Percentiles rank a stretch among this genome's conserved stretches.
Conservation (phyloP, 2,113 vertebrate genomes). For the Nyctibius bracteatus region DNA sequence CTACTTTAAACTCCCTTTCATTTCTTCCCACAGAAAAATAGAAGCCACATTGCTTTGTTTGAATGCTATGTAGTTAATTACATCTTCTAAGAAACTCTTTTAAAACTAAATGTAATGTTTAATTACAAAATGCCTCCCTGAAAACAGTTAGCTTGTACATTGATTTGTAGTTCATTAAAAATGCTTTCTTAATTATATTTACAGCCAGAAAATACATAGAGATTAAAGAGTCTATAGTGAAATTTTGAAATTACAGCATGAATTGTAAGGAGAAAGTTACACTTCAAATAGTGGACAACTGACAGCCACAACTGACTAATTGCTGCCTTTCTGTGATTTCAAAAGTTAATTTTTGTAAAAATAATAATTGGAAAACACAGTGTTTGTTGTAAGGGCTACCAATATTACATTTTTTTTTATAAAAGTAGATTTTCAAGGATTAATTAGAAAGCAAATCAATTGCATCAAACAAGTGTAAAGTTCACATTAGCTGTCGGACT, state of each 20-base stretch:
- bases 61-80: slow-evolving; percentile 66
- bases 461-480: slow-evolving; percentile 16
- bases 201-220: slow-evolving; percentile 52
- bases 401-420: slow-evolving; percentile 27
- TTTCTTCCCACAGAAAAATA: slow-evolving; percentile 59
- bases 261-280: slow-evolving; percentile 41
- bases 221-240: slow-evolving; percentile 33
- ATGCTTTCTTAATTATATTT: slow-evolving; percentile 61
- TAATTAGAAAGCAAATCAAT: slow-evolving; percentile 69
- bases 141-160: slow-evolving; percentile 63
- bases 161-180: slow-evolving; percentile 61
- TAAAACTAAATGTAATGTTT: slow-evolving; percentile 72
- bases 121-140: slow-evolving; percentile 73
- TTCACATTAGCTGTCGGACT: neutral
- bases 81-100: slow-evolving; percentile 69
- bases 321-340: neutral
- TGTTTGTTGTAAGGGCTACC: slow-evolving; percentile 4
- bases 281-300: slow-evolving; percentile 46
- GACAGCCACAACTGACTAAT: slow-evolving; percentile 21
- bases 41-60: slow-evolving; percentile 56
- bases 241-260: slow-evolving; percentile 49
- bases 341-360: slow-evolving; percentile 37
- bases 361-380: slow-evolving; percentile 55
- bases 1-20: slow-evolving; percentile 57
- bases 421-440: slow-evolving; percentile 39